A percentile compares a stretch with the other conserved stretches of the same genome.
phyloP scores from a whole-genome alignment of 2,797 vertebrate genomes.

The Dryobates pubescens region DNA sequence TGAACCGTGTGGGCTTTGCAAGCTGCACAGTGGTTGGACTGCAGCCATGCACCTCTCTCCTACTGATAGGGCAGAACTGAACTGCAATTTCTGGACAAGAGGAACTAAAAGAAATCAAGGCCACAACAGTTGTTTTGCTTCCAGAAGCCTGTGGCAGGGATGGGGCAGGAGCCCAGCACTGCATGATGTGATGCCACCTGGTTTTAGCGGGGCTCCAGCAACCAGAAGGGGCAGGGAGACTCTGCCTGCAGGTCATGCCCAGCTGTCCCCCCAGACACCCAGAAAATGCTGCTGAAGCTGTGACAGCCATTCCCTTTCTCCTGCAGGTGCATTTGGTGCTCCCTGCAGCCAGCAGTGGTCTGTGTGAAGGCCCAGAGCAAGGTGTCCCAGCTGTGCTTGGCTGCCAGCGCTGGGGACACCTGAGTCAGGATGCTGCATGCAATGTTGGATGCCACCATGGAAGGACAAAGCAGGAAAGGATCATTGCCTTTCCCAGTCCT shows the following conservation, averaged over 20 bases:
- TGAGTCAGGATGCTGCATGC: accelerated
- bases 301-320: neutral
- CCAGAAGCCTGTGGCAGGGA: neutral
- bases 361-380: neutral
- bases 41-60: neutral
- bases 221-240: neutral
- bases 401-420: accelerated
- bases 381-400: accelerated
- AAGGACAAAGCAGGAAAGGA: neutral
- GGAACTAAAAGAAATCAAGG: neutral
- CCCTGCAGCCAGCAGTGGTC: accelerated
- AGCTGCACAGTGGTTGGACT: neutral
- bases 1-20: neutral
- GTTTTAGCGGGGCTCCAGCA: neutral
- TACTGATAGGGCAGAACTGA: neutral
- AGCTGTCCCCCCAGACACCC: neutral
- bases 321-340: neutral
- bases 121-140: neutral
- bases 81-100: neutral
- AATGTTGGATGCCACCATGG: accelerated
- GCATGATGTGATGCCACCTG: neutral
- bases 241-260: accelerated
- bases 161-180: neutral
- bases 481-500: neutral
- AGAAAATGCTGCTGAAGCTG: neutral